These are phyloP conservation scores for Phasia obesa DNA, from an alignment of 2,888 invertebrate species.

Conservation along the genomic window DNA sequence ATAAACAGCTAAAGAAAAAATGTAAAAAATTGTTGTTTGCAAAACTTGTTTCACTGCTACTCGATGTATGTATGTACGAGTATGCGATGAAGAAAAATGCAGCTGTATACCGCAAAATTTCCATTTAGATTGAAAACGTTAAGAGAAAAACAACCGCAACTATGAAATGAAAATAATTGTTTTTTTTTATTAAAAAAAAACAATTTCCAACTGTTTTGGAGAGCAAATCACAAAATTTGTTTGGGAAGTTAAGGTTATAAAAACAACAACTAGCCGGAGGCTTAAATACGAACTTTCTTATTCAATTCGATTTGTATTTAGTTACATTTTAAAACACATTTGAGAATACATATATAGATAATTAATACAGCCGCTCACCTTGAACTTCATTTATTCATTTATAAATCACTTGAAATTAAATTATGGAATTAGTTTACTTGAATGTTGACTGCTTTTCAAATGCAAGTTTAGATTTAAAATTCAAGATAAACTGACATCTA, in stretches of 20 bases:
- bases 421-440: slow-evolving; percentile 40
- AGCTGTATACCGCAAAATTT: slow-evolving; percentile 40
- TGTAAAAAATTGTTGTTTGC: slow-evolving; percentile 10
- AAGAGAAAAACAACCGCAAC: slow-evolving; percentile 33
- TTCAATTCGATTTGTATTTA: not conserved
- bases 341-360: not conserved
- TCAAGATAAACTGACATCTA: slow-evolving; percentile 38
- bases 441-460: slow-evolving; percentile 18
- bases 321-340: not conserved
- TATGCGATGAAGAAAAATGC: slow-evolving; percentile 13
- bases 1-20: slow-evolving; percentile 1
- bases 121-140: slow-evolving; percentile 27
- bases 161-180: slow-evolving; percentile 1
- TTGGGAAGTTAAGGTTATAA: not conserved
- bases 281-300: slow-evolving; percentile 14
- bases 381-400: slow-evolving; percentile 60
- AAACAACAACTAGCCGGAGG: not conserved
- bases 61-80: too few relatives aligned
- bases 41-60: not conserved
- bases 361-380: slow-evolving; percentile 49
- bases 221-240: not conserved
- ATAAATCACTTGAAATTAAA: slow-evolving; percentile 37
- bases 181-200: slow-evolving; percentile 10
- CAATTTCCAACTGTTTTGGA: not conserved
- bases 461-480: slow-evolving; percentile 16